Percentiles rank a stretch among this genome's conserved stretches.
Conservation (phyloP, 2,797 vertebrate genomes). For the Tenualosa thibaudeaui region DNA sequence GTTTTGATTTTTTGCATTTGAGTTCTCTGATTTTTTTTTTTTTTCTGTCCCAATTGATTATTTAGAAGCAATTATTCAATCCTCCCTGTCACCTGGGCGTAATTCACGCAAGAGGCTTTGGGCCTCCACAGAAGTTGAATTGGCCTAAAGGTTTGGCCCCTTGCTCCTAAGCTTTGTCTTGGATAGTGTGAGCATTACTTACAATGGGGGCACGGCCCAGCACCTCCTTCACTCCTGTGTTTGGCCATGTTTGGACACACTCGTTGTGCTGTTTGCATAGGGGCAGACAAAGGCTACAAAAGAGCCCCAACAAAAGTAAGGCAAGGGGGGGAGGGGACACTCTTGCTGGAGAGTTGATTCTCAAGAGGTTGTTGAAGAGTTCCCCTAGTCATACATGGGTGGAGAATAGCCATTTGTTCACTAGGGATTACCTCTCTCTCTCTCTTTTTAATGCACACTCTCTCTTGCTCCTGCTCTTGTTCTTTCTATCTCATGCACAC, state of each 20-base stretch:
- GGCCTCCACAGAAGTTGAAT: not conserved
- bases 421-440: constrained; percentile 34
- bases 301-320: constrained; percentile 69
- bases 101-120: not conserved
- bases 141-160: not conserved
- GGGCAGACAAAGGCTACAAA: constrained; percentile 64
- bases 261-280: constrained; percentile 74
- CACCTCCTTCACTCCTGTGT: constrained; percentile 46
- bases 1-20: not conserved
- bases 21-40: not conserved
- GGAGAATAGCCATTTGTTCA: constrained; percentile 74
- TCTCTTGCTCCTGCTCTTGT: too few relatives aligned
- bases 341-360: constrained; percentile 63
- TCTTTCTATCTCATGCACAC: not conserved
- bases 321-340: constrained; percentile 61
- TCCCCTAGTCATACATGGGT: constrained; percentile 61
- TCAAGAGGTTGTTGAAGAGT: constrained; percentile 73
- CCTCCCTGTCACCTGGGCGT: not conserved
- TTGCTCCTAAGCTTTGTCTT: not conserved
- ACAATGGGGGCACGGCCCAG: constrained; percentile 1
- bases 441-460: too few relatives aligned
- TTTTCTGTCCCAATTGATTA: not conserved
- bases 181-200: not conserved
- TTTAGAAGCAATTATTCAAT: not conserved
- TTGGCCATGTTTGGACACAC: constrained; percentile 65